These are phyloP conservation scores for Eulimnadia texana DNA, from an alignment of 1,140 invertebrate species.

Conservation along the genomic window DNA sequence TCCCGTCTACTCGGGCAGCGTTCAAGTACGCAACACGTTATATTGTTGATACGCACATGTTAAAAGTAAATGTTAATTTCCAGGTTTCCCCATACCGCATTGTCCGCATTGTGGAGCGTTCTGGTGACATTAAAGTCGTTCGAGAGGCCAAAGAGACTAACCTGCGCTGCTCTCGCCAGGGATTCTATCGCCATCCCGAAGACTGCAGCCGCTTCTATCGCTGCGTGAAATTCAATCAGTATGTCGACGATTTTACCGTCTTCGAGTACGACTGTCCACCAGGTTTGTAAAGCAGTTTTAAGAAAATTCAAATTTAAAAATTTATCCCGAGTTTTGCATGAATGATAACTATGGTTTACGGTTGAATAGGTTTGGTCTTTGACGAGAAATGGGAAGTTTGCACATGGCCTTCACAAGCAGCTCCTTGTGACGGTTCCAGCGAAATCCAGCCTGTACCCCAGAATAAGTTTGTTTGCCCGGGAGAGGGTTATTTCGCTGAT, in stretches of 20 bases:
- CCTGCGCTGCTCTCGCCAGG: constrained; percentile 57
- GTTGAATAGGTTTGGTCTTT: constrained; percentile 40
- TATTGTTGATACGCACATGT: constrained; percentile 6
- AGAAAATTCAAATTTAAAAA: too few species aligned
- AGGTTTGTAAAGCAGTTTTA: too few species aligned
- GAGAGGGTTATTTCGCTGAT: constrained; percentile 56
- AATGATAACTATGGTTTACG: too few species aligned
- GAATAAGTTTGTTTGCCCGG: constrained; percentile 35
- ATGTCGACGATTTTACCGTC: constrained; percentile 52
- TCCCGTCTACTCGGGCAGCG: constrained; percentile 15
- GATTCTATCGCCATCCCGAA: constrained; percentile 61
- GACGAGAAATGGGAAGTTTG: constrained; percentile 63
- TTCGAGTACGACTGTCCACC: constrained; percentile 70
- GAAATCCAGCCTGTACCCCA: constrained; percentile 42
- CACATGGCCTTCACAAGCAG: constrained; percentile 58
- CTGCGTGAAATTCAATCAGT: constrained; percentile 65
- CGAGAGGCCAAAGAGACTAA: constrained; percentile 48
- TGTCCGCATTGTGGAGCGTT: constrained; percentile 50
- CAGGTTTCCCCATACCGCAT: constrained; percentile 55
- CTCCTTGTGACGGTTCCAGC: constrained; percentile 47
- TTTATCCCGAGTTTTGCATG: too few species aligned
- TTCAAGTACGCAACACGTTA: not conserved
- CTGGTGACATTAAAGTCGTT: constrained; percentile 50
- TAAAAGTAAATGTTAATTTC: constrained; percentile 23
- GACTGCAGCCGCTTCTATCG: constrained; percentile 65